Conservation (phyloP, 2,888 invertebrate species). For the Athripsodes cinereus region DNA sequence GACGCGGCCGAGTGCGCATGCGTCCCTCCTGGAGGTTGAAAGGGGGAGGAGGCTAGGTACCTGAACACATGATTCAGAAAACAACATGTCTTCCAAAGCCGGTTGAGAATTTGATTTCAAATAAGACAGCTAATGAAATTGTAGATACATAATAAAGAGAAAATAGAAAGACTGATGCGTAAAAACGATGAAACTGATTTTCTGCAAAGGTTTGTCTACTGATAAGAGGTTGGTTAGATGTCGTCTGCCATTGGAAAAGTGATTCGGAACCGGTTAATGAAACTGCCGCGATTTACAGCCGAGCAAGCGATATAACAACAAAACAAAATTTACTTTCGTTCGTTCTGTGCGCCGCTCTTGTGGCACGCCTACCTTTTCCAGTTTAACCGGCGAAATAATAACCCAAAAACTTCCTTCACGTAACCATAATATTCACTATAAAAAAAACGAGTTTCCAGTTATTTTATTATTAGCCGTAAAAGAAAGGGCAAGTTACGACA, state of each 20-base stretch:
- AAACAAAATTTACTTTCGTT: slow-evolving; percentile 20
- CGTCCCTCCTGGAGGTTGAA: slow-evolving; percentile 36
- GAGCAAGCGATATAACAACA: slow-evolving; percentile 3
- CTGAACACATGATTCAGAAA: slow-evolving; percentile 8
- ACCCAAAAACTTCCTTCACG: too few relatives aligned
- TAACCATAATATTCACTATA: too few relatives aligned
- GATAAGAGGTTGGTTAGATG: too few relatives aligned
- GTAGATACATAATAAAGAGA: background rate
- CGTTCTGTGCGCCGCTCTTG: slow-evolving; percentile 1
- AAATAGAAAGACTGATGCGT: background rate
- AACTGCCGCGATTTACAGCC: too few relatives aligned
- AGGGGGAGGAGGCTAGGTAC: background rate
- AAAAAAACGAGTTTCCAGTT: too few relatives aligned
- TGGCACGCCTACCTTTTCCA: background rate
- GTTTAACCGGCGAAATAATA: background rate
- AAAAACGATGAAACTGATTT: too few relatives aligned
- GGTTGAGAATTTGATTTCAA: slow-evolving; percentile 2
- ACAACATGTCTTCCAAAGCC: slow-evolving; percentile 11
- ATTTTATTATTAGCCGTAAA: too few relatives aligned
- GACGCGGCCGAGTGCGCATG: slow-evolving; percentile 43
- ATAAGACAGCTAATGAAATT: background rate
- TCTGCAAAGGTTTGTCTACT: too few relatives aligned
- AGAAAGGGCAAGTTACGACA: too few relatives aligned
- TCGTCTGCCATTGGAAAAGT: too few relatives aligned
- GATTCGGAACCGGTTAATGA: too few relatives aligned